Evolutionary conservation across 2,888 invertebrate species (phyloP).

Genomic region (Plemyria rubiginata): DNA sequence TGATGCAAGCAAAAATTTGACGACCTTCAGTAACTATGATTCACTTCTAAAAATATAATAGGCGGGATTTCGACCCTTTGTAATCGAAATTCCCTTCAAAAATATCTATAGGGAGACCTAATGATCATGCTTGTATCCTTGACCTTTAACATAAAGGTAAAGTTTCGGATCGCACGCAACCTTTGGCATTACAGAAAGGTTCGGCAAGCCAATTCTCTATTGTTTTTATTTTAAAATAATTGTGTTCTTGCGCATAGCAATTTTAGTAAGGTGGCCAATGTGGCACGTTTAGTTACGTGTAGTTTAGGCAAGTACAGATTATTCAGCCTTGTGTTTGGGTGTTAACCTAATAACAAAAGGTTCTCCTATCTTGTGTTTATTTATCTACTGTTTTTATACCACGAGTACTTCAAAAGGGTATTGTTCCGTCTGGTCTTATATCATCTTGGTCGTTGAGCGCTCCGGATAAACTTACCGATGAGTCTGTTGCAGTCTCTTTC

Average conservation of each 20-base stretch:
- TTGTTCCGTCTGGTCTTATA: too few species aligned
- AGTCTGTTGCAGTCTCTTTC: too few species aligned
- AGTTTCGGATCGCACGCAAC: slow-evolving; percentile 28
- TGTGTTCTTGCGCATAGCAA: slow-evolving; percentile 5
- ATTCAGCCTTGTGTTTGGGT: too few species aligned
- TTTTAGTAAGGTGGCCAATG: neutral
- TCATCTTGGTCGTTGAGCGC: too few species aligned
- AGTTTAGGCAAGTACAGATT: neutral
- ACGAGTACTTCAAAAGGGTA: too few species aligned
- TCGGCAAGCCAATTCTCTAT: slow-evolving; percentile 12
- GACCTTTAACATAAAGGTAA: slow-evolving; percentile 41
- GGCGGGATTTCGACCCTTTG: slow-evolving; percentile 29
- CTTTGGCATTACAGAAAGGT: slow-evolving; percentile 32
- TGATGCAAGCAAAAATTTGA: slow-evolving; percentile 34
- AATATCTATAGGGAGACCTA: slow-evolving; percentile 25
- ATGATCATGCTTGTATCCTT: slow-evolving; percentile 37
- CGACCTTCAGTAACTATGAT: slow-evolving; percentile 10
- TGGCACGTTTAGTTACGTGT: too few species aligned
- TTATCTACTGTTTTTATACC: too few species aligned
- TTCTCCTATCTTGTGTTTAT: neutral
- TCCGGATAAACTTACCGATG: too few species aligned
- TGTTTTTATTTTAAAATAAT: slow-evolving; percentile 10
- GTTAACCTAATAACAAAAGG: neutral
- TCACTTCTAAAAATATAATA: too few species aligned
- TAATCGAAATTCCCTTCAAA: slow-evolving; percentile 23